These are phyloP conservation scores for Delphinus delphis DNA, from an alignment of 2,113 vertebrate genomes.

Conservation along the genomic window DNA sequence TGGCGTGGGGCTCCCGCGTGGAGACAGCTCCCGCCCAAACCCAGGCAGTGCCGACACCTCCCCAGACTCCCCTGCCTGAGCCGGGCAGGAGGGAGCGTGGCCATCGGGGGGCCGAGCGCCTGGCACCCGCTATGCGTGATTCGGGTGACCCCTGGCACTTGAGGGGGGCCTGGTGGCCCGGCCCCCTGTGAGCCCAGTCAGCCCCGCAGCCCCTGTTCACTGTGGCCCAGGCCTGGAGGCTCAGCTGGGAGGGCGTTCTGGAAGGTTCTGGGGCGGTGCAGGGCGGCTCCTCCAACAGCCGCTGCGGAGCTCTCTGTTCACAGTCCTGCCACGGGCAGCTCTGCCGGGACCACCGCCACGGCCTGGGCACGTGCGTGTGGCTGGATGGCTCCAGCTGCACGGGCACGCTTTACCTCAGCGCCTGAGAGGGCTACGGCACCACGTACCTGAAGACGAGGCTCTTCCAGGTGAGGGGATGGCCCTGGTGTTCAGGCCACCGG, in stretches of 20 bases:
- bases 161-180: neutral
- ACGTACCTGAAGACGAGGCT: conserved; percentile 79
- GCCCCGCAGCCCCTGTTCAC: neutral
- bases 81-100: rapidly evolving
- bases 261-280: neutral
- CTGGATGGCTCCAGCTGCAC: conserved; percentile 87
- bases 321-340: conserved; percentile 89
- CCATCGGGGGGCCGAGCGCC: rapidly evolving
- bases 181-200: rapidly evolving
- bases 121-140: no score
- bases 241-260: neutral
- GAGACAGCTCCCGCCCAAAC: neutral
- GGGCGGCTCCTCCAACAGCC: rapidly evolving
- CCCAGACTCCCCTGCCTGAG: rapidly evolving
- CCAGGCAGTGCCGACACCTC: neutral
- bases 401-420: conserved; percentile 90
- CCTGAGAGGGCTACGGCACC: conserved; percentile 90
- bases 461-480: conserved; percentile 86
- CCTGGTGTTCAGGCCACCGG: neutral
- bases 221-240: neutral
- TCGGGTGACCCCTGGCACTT: no score
- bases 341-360: conserved; percentile 89
- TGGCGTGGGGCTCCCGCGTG: neutral
- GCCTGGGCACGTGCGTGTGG: conserved; percentile 86
- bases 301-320: neutral